phyloP scores from a whole-genome alignment of 1,140 invertebrate species.

The Pygmarrhopalites habei region DNA sequence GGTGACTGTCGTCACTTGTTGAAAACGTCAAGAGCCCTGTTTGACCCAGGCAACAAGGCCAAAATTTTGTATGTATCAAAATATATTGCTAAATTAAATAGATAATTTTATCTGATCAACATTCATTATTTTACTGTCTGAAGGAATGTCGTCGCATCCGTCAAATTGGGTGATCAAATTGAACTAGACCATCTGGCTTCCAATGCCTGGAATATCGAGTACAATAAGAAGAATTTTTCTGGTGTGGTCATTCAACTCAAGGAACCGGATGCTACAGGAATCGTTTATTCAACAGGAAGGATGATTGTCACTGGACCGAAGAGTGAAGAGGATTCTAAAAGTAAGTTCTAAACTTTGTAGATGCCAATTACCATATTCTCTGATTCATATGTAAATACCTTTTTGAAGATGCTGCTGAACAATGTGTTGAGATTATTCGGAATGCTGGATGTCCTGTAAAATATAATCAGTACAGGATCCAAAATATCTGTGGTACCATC shows the following conservation, averaged over 20 bases:
- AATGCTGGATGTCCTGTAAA: neutral
- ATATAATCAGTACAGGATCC: neutral
- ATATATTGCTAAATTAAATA: neutral
- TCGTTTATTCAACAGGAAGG: neutral
- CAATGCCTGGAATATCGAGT: neutral
- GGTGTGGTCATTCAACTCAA: neutral
- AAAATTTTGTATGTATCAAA: neutral
- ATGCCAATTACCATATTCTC: no score
- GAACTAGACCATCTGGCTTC: neutral
- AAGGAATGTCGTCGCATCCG: neutral
- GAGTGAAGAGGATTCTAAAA: neutral
- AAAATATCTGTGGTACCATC: neutral
- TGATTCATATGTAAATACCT: no score
- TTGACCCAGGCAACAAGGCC: neutral
- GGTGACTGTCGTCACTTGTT: neutral
- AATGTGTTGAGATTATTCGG: neutral
- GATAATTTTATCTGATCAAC: neutral
- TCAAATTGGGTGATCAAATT: neutral
- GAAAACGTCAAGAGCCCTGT: neutral
- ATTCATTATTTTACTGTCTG: neutral
- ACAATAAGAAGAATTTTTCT: conserved; percentile 6
- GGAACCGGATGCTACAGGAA: neutral
- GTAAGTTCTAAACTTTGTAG: no score
- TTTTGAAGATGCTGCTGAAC: neutral
- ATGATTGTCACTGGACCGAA: neutral